Conservation (phyloP, 2,888 invertebrate genomes). For the Campoletis raptor region DNA sequence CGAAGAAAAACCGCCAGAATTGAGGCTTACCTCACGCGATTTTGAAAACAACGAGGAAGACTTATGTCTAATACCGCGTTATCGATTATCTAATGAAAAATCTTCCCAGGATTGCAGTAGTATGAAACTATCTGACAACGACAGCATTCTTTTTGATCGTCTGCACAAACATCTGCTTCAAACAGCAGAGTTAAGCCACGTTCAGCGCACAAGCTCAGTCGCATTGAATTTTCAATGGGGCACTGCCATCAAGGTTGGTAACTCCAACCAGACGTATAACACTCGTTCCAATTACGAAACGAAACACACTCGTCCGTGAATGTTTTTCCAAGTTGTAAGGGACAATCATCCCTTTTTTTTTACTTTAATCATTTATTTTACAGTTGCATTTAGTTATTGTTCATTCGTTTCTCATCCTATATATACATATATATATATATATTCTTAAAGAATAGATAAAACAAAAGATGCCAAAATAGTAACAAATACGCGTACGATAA, state of each 20-base stretch:
- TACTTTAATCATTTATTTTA: background rate
- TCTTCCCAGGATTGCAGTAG: background rate
- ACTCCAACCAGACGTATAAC: slow-evolving; percentile 76
- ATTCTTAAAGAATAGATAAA: background rate
- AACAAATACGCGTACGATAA: slow-evolving; percentile 32
- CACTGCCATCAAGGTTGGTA: slow-evolving; percentile 83
- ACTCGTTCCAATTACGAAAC: slow-evolving; percentile 71
- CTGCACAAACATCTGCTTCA: slow-evolving; percentile 74
- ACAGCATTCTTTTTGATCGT: slow-evolving; percentile 66
- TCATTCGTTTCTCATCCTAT: background rate
- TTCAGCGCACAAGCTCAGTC: slow-evolving; percentile 61
- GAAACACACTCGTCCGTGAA: background rate
- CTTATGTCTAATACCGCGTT: slow-evolving; percentile 69
- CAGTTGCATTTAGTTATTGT: background rate
- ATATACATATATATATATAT: background rate
- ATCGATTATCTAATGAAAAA: slow-evolving; percentile 12
- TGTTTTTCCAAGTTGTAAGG: background rate
- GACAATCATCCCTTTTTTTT: background rate
- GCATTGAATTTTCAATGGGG: slow-evolving; percentile 77
- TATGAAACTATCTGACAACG: slow-evolving; percentile 57
- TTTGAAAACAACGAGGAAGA: slow-evolving; percentile 69
- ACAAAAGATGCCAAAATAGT: slow-evolving; percentile 44
- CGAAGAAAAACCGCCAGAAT: slow-evolving; percentile 63
- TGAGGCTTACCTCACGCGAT: slow-evolving; percentile 73
- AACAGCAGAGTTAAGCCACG: slow-evolving; percentile 73